Evolutionary conservation across 2,797 vertebrate species (phyloP), one percentile per base, ranked within the genome.

Genomic region (Steatocranus sp.): DNA sequence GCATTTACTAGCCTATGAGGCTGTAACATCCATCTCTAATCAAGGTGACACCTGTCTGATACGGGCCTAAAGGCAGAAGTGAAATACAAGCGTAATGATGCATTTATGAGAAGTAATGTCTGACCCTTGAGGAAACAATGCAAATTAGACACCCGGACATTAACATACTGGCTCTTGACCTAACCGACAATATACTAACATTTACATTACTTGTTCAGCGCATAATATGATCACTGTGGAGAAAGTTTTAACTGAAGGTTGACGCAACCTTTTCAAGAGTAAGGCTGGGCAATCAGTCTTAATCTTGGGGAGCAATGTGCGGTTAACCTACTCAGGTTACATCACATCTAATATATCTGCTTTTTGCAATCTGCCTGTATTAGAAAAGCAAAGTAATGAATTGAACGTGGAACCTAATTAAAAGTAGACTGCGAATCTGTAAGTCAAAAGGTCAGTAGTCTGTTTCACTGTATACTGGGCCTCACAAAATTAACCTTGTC

Each of bases 271-370:
- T 95, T 95, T 92, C 90, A 86, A 86, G 76, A 75, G 87, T 61
- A 86, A 86, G 88, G 87, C 79, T 86, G 78, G 48, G 86, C 86
- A 93, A 96, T 96, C 95, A 84, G 92, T 95, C 93, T 94, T 95
- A 94, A 95, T 95, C 87, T 85, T 78, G 51, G 56, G 78, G 86
- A 81, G 82, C 82, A 88, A 80, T 80, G 94, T 90, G 91, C 75
- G 11, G 87, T 94, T 95, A 95, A 94, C 93, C 94, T 91, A 85
- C 94, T 95, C 95, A 87, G 90, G 89, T 91, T 91, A 86, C 89
- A 93, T 95, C 92, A 93, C 82, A 25, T 90, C 92, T 83, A 89
- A 92, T 94, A 89, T 79, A 87, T 86, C 80, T 79, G 84, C 74
- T 38, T 82, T 87, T 92, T 89, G 73, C 87, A 88, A 84, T 87